Base-by-base conservation (phyloP, 2,888 invertebrate species). In the Frankliniella fusca region DNA sequence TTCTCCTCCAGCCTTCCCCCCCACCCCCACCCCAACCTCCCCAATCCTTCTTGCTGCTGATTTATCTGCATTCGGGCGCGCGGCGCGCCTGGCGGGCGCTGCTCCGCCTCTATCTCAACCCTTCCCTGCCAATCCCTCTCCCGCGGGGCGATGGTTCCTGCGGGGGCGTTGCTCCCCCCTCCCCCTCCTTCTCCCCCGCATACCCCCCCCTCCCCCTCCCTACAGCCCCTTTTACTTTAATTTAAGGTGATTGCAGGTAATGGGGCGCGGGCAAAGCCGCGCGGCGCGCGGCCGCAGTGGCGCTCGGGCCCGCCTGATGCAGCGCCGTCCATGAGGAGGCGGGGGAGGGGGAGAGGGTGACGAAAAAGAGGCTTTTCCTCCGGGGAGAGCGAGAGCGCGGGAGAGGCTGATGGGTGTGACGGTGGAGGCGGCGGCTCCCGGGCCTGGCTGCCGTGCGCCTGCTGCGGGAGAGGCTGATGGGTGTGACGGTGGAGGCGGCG, bases 11-110 rank as follows among this genome's bases (percentile, higher is more conserved):
- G 70, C 50, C 81, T 48, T 50, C 79, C 80, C 49, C 81, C 79
- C 81, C 27, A 28, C 79, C 27, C 81, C 80, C 80, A 38, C 80
- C 80, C 50, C 38, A 28, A 27, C 48, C n/a, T n/a, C 28, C 50
- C 54, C 54, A 15, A 12, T 54, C 15, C 18, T 12, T 54, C 54
- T 70, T 70, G 61, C 61, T 61, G 20, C 82, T 49, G 65, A 80
- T 23, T 48, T 65, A 48, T 65, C 80, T 48, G 82, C 48, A 48
- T 49, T 48, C 48, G 38, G 38, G 38, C 38, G 38, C 5, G 38
- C 38, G 38, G 38, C 38, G 38, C 5, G 38, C n/a, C n/a, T n/a
- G n/a, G n/a, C n/a, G n/a, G n/a, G n/a, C n/a, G n/a, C n/a, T n/a
- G 38, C 38, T 38, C 38, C 38, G 38, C 38, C 38, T 38, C 38